Percentiles rank a stretch among this genome's conserved stretches.
These are phyloP conservation scores for Agapetus fuscipes DNA, from an alignment of 2,888 invertebrate genomes.

Conservation along the genomic window DNA sequence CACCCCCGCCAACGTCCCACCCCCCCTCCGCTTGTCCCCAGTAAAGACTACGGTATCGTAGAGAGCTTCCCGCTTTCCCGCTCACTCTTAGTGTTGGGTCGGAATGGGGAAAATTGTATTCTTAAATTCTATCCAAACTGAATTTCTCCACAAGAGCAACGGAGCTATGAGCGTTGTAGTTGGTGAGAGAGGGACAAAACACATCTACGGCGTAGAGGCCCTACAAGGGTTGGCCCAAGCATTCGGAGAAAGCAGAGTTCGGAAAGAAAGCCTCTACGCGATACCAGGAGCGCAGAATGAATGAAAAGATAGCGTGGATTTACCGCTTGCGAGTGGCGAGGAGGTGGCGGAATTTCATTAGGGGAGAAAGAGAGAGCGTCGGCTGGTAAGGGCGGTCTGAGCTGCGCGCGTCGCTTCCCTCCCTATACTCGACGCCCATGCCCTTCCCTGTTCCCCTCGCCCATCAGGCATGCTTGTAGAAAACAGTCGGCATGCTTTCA, in stretches of 20 bases:
- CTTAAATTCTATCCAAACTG: constrained; percentile 1
- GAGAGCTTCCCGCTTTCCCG: not conserved
- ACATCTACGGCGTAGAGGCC: constrained; percentile 13
- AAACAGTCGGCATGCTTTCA: too few species aligned
- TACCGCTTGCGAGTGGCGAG: not conserved
- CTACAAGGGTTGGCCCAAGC: constrained; percentile 21
- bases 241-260: constrained; percentile 15
- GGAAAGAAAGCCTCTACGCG: constrained; percentile 18
- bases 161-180: not conserved
- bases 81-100: not conserved
- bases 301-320: not conserved
- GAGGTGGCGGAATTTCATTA: not conserved
- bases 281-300: constrained; percentile 16
- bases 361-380: not conserved
- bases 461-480: too few species aligned
- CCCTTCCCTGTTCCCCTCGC: too few species aligned
- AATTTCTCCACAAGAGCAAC: constrained; percentile 3
- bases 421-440: too few species aligned
- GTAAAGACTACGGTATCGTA: too few species aligned
- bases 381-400: not conserved
- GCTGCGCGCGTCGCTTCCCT: not conserved
- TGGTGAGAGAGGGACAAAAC: constrained; percentile 5
- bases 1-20: not conserved
- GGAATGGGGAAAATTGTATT: not conserved
- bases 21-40: too few species aligned